Percentiles rank a stretch among this genome's conserved stretches.
These are phyloP conservation scores for Malurus melanocephalus DNA, from an alignment of 2,113 vertebrate species.

Conservation along the genomic window DNA sequence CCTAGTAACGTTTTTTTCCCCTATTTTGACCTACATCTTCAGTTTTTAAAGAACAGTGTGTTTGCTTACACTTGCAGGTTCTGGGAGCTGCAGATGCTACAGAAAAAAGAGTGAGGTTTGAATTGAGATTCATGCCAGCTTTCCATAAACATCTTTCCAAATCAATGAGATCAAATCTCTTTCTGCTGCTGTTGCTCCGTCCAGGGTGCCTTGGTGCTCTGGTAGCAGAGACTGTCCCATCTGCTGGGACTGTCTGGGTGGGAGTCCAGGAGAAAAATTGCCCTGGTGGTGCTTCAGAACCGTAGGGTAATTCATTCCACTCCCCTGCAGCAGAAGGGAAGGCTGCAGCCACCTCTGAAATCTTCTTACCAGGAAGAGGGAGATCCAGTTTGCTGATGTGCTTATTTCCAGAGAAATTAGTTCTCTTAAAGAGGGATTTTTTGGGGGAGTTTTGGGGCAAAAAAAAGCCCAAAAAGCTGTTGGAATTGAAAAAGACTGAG, in stretches of 20 bases:
- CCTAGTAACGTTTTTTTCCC: not conserved
- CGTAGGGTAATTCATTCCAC: not conserved
- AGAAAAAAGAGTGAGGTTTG: not conserved
- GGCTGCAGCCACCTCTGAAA: not conserved
- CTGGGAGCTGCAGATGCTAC: not conserved
- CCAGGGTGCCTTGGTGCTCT: not conserved
- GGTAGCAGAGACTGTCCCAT: not conserved
- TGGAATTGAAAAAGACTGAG: not conserved
- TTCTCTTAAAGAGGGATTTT: not conserved
- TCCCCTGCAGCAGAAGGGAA: not conserved
- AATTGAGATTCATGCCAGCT: not conserved
- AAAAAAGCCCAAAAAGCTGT: not conserved
- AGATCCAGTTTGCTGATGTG: not conserved
- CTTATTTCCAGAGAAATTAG: not conserved
- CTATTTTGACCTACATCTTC: constrained; percentile 9
- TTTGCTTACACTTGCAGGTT: not conserved
- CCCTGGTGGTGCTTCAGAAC: not conserved
- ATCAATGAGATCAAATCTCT: not conserved
- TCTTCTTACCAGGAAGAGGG: not conserved
- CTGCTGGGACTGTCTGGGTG: not conserved
- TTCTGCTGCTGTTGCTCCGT: not conserved
- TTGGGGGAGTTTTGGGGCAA: not conserved
- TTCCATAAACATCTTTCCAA: constrained; percentile 4
- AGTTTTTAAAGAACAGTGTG: not conserved
- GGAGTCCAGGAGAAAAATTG: not conserved